Evolutionary conservation across 64 coral and sea anemone genomes (phyloP), one percentile per base, ranked within the genome.

Genomic region (Stichodactyla mertensii): DNA sequence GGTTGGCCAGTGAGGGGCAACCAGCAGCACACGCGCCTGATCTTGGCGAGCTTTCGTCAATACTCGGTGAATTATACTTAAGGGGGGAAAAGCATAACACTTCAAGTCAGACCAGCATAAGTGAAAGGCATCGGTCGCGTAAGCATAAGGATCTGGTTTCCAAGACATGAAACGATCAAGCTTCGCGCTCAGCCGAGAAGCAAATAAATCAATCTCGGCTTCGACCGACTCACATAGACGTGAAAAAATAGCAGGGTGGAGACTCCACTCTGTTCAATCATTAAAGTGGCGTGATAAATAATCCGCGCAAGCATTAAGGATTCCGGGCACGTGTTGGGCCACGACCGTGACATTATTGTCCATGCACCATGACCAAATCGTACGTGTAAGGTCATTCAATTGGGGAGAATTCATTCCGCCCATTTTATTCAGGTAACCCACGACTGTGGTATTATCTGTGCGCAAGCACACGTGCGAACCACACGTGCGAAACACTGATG

Each of bases 41-140:
- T 83, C 82, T 57, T 54, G 52, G 27, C 74, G 19, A 22, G 56
- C 67, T 71, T 89, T 83, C n/a, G 82, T 62, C 82, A 89, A 78
- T 20, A 82, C 54, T 89, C 64, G 83, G 11, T 55, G 82, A 77
- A 89, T 62, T 28, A 89, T 57, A 57, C 60, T 84, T 51, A 89
- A 85, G 28, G 53, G 88, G 71, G 81, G 80, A 71, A 89, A 84
- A 77, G 83, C 69, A 66, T 84, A 84, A 84, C 23, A 59, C 71
- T 71, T 71, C 56, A 57, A 57, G 56, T 57, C 56, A 57, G 56
- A 80, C 60, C 80, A 83, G 62, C 57, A 54, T 84, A 89, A 89
- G 1, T 31, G 58, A 55, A 85, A 85, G 12, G 88, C 81, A 84
- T 89, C 66, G 8, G 18, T 16, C 20, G 74, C 70, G 26, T 18